Evolutionary conservation across 1,140 invertebrate genomes (phyloP).

Genomic region (Formica exsecta): DNA sequence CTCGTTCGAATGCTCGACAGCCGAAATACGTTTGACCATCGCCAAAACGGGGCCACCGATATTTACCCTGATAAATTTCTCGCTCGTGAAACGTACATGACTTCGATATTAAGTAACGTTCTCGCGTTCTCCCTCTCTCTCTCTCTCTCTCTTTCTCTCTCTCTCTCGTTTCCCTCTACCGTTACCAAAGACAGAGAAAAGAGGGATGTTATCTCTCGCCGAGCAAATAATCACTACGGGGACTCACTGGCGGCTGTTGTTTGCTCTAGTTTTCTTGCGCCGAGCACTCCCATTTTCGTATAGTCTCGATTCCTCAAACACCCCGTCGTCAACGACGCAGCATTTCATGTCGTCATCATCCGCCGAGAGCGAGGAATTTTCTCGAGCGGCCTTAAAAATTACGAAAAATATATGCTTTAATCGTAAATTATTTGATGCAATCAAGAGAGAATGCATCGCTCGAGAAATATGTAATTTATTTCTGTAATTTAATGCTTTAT

Average conservation of each 20-base stretch:
- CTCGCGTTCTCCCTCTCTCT: conserved; percentile 52
- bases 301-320: conserved; percentile 74
- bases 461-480: background rate
- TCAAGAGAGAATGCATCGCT: background rate
- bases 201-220: conserved; percentile 80
- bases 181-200: conserved; percentile 76
- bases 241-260: conserved; percentile 79
- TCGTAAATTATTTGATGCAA: background rate
- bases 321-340: background rate
- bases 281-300: conserved; percentile 78
- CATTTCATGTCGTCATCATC: conserved; percentile 35
- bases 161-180: conserved; percentile 42
- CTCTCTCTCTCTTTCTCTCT: conserved; percentile 2
- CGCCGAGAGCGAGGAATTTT: background rate
- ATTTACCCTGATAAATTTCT: conserved; percentile 80
- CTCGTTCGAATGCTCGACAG: conserved; percentile 11
- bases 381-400: background rate
- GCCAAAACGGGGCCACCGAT: conserved; percentile 76
- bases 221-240: conserved; percentile 83
- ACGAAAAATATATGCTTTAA: background rate
- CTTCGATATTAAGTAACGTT: conserved; percentile 85
- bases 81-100: conserved; percentile 74
- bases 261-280: conserved; percentile 85
- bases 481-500: background rate
- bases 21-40: conserved; percentile 71